Base-by-base conservation (phyloP, 2,113 vertebrate genomes). In the Scortum barcoo region DNA sequence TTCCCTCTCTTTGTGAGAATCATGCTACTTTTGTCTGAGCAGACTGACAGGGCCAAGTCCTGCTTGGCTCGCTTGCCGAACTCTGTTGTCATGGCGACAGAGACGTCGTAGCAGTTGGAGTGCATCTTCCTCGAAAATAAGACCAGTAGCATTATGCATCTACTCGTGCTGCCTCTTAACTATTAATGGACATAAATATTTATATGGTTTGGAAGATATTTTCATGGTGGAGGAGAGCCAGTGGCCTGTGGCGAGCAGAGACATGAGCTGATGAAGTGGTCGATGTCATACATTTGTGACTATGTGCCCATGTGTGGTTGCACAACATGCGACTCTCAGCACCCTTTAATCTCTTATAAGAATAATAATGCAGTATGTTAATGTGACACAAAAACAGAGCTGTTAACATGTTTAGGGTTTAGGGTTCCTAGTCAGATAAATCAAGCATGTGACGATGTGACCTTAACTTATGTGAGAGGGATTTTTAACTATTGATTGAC, bases 141-240 rank as follows among this genome's bases (percentile, higher is more conserved):
- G 87, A 86, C 76, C 83, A 63, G 86, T 38, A 85, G 87, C 89
- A 84, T 90, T 90, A 90, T 92, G 90, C 92, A 84, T 85, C 84
- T 65, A 40, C 85, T 78, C 36, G 56, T 58, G 80, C 88, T 46
- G 86, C 85, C 82, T 91, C 87, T 95, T 94, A 91, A 91, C 90
- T 94, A 94, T 93, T 93, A 92, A 95, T 94, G 91, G 78, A 89
- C 80, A 93, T 95, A 92, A 94, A 95, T 94, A 95, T 94, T 93
- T 90, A 93, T 94, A 53, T 30, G 81, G 76, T 84, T 83, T 82
- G 70, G 85, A 72, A 66, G 88, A 84, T 78, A 80, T 90, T 91
- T 89, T 88, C 81, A 72, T 19, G 24, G 76, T 26, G 85, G 77
- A 83, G 88, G 74, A 78, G 83, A 81, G 77, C 60, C 60, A 58